Evolutionary conservation across 2,113 vertebrate species (phyloP).

Genomic region (Piprites chloris): DNA sequence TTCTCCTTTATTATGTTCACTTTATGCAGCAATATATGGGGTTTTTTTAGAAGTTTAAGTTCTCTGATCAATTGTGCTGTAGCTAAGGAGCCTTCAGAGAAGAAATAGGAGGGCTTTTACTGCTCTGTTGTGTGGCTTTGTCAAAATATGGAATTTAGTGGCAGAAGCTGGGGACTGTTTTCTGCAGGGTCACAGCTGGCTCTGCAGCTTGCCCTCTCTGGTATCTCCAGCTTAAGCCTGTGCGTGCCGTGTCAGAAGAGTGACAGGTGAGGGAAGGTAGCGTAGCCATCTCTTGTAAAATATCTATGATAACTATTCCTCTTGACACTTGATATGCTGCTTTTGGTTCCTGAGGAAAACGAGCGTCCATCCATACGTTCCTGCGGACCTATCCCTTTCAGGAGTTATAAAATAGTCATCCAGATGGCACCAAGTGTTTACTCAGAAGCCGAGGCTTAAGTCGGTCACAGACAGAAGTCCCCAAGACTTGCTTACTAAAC

Average conservation of each 20-base stretch:
- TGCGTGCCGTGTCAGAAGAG: constrained; percentile 48
- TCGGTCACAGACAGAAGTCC: constrained; percentile 61
- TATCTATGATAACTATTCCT: constrained; percentile 53
- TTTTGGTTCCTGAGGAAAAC: constrained; percentile 65
- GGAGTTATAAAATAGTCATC: constrained; percentile 71
- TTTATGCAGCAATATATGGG: neutral
- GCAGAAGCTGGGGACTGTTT: neutral
- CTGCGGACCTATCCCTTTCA: constrained; percentile 51
- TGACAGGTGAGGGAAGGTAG: constrained; percentile 73
- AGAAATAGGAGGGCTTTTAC: neutral
- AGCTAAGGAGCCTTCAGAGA: neutral
- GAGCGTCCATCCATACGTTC: constrained; percentile 26
- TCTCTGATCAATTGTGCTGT: neutral
- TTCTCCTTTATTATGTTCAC: neutral
- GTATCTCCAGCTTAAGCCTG: constrained; percentile 48
- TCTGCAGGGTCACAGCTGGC: constrained; percentile 46
- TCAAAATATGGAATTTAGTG: neutral
- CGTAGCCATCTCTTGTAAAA: constrained; percentile 19
- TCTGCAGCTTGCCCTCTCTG: neutral
- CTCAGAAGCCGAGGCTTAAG: constrained; percentile 70
- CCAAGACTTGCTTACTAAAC: constrained; percentile 68
- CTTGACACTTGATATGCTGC: constrained; percentile 49
- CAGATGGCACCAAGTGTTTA: constrained; percentile 75
- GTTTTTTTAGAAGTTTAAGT: neutral
- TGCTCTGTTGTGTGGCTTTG: neutral